Evolutionary conservation across 2,888 invertebrate species (phyloP), one percentile per base, ranked within the genome.

Genomic region (Salpingus planirostris): DNA sequence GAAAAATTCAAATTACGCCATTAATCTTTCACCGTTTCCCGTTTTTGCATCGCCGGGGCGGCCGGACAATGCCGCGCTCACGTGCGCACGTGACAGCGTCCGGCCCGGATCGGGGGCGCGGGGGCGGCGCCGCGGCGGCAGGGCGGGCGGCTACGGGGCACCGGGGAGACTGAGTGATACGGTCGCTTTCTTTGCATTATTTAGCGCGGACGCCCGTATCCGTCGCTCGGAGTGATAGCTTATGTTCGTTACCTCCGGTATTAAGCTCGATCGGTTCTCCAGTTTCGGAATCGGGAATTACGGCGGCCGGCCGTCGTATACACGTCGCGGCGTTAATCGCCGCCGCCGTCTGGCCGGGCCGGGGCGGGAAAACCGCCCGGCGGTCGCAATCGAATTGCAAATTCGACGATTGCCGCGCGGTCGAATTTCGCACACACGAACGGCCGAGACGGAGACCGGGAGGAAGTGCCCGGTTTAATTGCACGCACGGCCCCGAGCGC

Each of bases 1-100:
- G 55, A 62, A 64, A 59, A 57, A 61, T 62, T 62, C 57, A 64
- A 60, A 60, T 57, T 52, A 57, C 49, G 52, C 55, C 52, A 61
- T 63, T 60, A 60, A 61, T 63, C 61, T 62, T 61, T 60, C 46
- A 59, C 50, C 45, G 49, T 55, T 52, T 47, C 49, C 49, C 46
- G 50, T 50, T 60, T 62, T 61, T 60, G 58, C 60, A 59, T 59
- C 54, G 54, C 43, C 58, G 57, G 59, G 59, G 58, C 59, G 55
- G 54, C 43, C 58, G 57, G 59, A 60, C 58, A 60, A 60, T 61
- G 47, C n/a, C n/a, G n/a, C n/a, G n/a, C n/a, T n/a, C n/a, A n/a
- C n/a, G n/a, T n/a, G 49, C 44, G 51, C 57, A 60, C 61, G 60
- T 60, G 61, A 61, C 59, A 52, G 51, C 46, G 51, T 47, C 46